A percentile compares a stretch with the other conserved stretches of the same genome.
Conservation (phyloP, 2,888 invertebrate genomes). For the Dermolepida albohirtum region DNA sequence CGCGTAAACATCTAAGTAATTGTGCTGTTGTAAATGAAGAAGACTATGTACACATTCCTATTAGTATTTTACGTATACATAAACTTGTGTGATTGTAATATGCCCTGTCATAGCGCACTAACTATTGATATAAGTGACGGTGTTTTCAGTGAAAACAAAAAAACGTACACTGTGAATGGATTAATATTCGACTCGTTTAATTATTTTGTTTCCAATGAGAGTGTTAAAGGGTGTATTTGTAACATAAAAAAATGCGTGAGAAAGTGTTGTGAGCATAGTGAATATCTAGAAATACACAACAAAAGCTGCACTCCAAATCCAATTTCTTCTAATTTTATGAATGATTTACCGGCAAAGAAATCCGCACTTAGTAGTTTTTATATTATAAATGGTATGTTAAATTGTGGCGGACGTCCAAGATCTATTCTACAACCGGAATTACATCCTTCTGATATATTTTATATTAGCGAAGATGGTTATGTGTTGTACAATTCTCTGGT, state of each 20-base stretch:
- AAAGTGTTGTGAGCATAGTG: slow-evolving; percentile 30
- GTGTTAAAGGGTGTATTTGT: slow-evolving; percentile 35
- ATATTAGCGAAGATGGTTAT: slow-evolving; percentile 17
- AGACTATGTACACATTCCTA: neutral
- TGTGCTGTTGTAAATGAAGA: no score
- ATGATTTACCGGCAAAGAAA: neutral
- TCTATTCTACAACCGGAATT: slow-evolving; percentile 1
- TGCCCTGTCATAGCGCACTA: slow-evolving; percentile 26
- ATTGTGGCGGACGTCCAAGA: slow-evolving; percentile 2
- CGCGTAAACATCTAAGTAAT: no score
- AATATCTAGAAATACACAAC: slow-evolving; percentile 19
- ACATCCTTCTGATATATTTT: neutral
- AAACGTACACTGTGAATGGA: slow-evolving; percentile 19
- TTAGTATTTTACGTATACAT: neutral
- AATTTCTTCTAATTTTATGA: slow-evolving; percentile 21
- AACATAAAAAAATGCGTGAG: slow-evolving; percentile 35
- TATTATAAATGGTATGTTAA: neutral
- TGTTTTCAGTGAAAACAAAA: slow-evolving; percentile 1
- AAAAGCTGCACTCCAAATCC: slow-evolving; percentile 23
- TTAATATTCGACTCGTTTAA: slow-evolving; percentile 7
- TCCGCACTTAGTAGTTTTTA: neutral
- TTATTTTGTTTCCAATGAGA: slow-evolving; percentile 12
- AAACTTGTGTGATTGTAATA: slow-evolving; percentile 9
- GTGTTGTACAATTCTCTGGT: neutral
- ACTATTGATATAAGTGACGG: slow-evolving; percentile 40